phyloP scores from a whole-genome alignment of 2,797 vertebrate species.

The Tragelaphus eurycerus region DNA sequence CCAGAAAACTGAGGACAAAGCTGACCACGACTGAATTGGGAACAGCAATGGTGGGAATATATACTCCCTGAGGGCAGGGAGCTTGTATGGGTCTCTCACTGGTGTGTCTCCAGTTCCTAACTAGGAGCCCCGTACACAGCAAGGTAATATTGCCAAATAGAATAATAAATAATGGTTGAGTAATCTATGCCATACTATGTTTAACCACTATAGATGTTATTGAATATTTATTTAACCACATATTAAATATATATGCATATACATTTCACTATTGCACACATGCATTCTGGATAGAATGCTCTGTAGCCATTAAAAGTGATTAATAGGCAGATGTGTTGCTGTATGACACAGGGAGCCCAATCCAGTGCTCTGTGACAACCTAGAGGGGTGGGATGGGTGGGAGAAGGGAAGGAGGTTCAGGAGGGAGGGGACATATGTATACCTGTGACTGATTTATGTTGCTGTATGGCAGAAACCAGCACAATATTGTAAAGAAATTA shows the following conservation, averaged over 20 bases:
- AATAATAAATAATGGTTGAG: not conserved
- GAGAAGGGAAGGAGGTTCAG: not conserved
- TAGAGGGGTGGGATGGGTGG: not conserved
- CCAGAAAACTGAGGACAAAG: not conserved
- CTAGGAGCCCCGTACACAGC: no score
- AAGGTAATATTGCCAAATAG: not conserved
- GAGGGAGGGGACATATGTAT: not conserved
- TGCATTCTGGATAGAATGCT: not conserved
- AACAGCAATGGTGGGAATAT: rapidly evolving
- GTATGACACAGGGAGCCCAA: not conserved
- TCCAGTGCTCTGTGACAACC: not conserved
- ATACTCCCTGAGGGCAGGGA: not conserved
- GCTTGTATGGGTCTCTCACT: not conserved
- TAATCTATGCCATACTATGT: not conserved
- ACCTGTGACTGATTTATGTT: not conserved
- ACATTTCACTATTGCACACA: not conserved
- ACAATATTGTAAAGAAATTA: not conserved
- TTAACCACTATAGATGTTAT: not conserved
- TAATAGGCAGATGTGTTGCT: not conserved
- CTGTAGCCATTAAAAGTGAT: not conserved
- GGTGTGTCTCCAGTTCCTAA: not conserved
- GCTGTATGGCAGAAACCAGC: not conserved
- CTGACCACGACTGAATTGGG: not conserved
- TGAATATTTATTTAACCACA: not conserved
- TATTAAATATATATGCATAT: not conserved